Evolutionary conservation across 2,797 vertebrate genomes (phyloP).

Genomic region (Gambelia wislizenii): DNA sequence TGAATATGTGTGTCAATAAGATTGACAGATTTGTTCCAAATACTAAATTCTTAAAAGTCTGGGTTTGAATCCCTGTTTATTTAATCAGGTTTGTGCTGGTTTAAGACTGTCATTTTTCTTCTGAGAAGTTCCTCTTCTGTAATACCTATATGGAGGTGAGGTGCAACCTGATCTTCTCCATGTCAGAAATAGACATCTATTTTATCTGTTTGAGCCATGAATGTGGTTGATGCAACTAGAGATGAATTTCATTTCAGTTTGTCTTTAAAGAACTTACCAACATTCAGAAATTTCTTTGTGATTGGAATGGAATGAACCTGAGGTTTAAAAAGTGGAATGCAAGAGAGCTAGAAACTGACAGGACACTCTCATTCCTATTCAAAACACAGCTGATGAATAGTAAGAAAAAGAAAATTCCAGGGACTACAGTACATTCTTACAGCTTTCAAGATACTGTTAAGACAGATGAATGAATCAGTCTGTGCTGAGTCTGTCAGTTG

Average conservation of each 20-base stretch:
- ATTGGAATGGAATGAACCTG: too few relatives aligned
- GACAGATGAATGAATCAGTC: neutral
- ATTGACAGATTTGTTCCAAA: neutral
- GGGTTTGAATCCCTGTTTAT: neutral
- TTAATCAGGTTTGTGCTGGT: neutral
- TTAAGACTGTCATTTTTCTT: neutral
- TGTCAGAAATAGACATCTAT: too few relatives aligned
- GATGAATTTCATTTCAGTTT: too few relatives aligned
- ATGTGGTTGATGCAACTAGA: too few relatives aligned
- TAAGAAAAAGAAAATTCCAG: slow-evolving; percentile 33
- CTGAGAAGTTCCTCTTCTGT: neutral
- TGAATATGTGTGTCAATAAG: too few relatives aligned
- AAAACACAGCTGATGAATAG: slow-evolving; percentile 46
- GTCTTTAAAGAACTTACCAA: too few relatives aligned
- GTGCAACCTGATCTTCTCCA: too few relatives aligned
- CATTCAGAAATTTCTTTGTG: too few relatives aligned
- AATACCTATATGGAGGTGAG: neutral
- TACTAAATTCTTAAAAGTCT: neutral
- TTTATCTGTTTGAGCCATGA: too few relatives aligned
- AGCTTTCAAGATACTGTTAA: neutral
- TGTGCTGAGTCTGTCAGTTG: neutral
- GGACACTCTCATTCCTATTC: neutral
- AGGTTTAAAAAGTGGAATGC: neutral
- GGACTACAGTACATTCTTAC: neutral
- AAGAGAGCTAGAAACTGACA: neutral